Base-by-base conservation (phyloP, 2,888 invertebrate genomes). In the Priocnemis perturbator region DNA sequence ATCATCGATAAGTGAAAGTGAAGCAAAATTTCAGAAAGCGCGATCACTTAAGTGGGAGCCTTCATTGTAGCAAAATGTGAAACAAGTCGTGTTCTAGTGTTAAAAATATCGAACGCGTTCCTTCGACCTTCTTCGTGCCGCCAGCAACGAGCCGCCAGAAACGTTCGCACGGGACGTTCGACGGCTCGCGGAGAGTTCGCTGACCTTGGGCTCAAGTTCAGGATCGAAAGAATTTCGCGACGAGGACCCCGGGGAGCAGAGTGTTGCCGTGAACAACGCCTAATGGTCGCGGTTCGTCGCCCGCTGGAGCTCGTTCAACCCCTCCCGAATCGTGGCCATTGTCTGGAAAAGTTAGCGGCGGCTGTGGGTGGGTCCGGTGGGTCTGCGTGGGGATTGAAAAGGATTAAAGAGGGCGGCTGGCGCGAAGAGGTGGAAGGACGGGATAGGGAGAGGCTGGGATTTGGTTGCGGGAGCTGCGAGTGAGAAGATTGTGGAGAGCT, bases 211-310 rank as follows among this genome's bases (percentile, higher is more conserved):
- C 4, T 47, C 11, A 17, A 2, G 4, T n/a, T 15, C 4, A 47
- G 47, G 11, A 3, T 3, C 47, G 47, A 47, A 47, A 47, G 47
- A 47, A 47, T 5, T 47, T 47, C 17, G 26, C n/a, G n/a, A n/a
- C 26, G 7, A 26, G 26, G 26, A 26, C 26, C 2, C 3, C 17
- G 26, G 48, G 48, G 57, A 56, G 15, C 15, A 55, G n/a, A 47
- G 30, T 45, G 7, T 30, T 52, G 26, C 56, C 58, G 30, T 55
- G 71, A 60, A 73, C 60, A 44, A 19, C 50, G 71, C 71, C 56
- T 67, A 76, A 79, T 57, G 69, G 44, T 64, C 53, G 61, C 66
- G 62, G 78, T 78, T 78, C 78, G 81, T 61, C 70, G 74, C 47
- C 81, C 72, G 11, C 26, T 45, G n/a, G 7, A 52, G 23, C 67